Percentiles rank a stretch among this genome's conserved stretches.
These are phyloP conservation scores for Saxidomus purpurata DNA, from an alignment of 1,140 invertebrate genomes.

Conservation along the genomic window DNA sequence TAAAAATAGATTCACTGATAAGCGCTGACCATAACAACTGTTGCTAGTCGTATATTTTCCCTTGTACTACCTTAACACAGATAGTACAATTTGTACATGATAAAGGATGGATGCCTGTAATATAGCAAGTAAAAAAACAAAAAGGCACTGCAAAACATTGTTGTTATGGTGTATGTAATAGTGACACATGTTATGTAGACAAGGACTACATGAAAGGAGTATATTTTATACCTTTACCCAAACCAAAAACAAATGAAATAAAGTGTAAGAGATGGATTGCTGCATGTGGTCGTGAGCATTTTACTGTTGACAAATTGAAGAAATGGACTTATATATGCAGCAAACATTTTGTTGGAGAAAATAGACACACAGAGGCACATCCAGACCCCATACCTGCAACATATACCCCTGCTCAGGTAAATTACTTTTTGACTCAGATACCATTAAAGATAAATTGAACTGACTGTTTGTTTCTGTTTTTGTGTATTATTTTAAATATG, in stretches of 20 bases:
- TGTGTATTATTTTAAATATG: not conserved
- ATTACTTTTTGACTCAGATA: not conserved
- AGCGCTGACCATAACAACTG: not conserved
- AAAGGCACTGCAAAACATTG: slow-evolving; percentile 52
- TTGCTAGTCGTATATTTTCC: not conserved
- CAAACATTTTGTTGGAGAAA: slow-evolving; percentile 59
- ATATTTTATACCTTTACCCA: slow-evolving; percentile 69
- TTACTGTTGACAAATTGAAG: slow-evolving; percentile 60
- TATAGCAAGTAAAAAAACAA: not conserved
- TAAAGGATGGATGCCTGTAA: not conserved
- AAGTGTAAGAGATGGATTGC: slow-evolving; percentile 65
- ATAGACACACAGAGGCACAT: slow-evolving; percentile 37
- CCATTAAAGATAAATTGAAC: not conserved
- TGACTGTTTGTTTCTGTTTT: too few relatives aligned
- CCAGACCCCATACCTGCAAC: slow-evolving; percentile 54
- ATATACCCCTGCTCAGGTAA: slow-evolving; percentile 54
- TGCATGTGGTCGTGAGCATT: slow-evolving; percentile 65
- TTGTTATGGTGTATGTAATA: slow-evolving; percentile 68
- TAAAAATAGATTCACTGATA: slow-evolving; percentile 47
- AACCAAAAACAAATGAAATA: slow-evolving; percentile 52
- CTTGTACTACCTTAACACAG: too few relatives aligned
- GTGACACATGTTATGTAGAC: slow-evolving; percentile 63
- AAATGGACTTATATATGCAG: slow-evolving; percentile 68
- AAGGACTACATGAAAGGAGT: slow-evolving; percentile 61
- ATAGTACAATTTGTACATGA: not conserved